Percentiles rank a stretch among this genome's conserved stretches.
These are phyloP conservation scores for Eucidaris tribuloides DNA, from an alignment of 35 echinoderm and acorn worm species.

Conservation along the genomic window DNA sequence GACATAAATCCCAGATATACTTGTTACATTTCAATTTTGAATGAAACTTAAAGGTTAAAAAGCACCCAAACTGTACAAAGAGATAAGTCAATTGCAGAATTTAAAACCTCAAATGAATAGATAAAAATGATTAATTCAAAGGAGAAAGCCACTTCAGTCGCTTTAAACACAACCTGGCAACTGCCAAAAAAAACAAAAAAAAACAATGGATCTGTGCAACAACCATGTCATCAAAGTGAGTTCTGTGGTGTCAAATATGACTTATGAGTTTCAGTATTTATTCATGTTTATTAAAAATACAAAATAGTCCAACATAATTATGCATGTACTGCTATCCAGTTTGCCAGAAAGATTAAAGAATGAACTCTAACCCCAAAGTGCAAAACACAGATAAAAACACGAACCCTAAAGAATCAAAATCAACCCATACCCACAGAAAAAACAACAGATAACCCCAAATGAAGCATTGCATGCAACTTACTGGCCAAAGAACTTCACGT, in stretches of 20 bases:
- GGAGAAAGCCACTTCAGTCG: neutral
- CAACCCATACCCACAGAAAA: neutral
- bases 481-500: constrained; percentile 76
- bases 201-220: neutral
- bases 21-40: too few species aligned
- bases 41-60: too few species aligned
- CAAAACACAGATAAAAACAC: neutral
- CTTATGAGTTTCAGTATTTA: neutral
- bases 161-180: neutral
- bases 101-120: too few species aligned
- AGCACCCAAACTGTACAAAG: too few species aligned
- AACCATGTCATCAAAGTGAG: neutral
- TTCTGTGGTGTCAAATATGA: neutral
- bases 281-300: neutral
- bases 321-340: neutral
- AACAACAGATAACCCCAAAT: neutral
- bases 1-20: neutral
- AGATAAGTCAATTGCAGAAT: too few species aligned
- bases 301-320: neutral
- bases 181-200: neutral
- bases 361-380: too few species aligned
- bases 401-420: neutral
- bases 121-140: too few species aligned
- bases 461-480: constrained; percentile 43
- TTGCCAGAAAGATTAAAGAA: neutral